Evolutionary conservation across 2,888 invertebrate genomes (phyloP), one percentile per base, ranked within the genome.

Genomic region (Scelioninae gen. 2): DNA sequence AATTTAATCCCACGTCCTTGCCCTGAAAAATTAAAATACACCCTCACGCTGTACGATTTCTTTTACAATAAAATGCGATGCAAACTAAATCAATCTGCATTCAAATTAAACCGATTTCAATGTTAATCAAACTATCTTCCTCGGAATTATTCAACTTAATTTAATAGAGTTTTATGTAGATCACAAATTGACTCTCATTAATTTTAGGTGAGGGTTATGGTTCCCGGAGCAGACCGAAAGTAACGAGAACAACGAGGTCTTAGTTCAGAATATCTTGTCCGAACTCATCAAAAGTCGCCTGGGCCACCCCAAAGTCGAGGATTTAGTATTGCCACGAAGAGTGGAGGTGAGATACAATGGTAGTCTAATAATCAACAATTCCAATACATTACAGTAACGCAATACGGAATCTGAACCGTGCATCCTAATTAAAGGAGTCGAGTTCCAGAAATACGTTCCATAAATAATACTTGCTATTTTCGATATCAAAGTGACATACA

Each of bases 191-290:
- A 68, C 57, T 64, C 53, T 71, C 84, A 63, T 71, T 67, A 67
- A 67, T 74, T 71, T 45, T 80, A 89, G 89, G 89, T 89, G n/a
- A 86, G 89, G 67, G 88, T 89, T 48, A 90, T 90, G 88, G 90
- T 90, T 4, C 90, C 90, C 0, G 90, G 90, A 1, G 90, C 89
- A 0, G 90, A 90, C 75, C 85, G 90, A 37, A 89, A 89, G 78
- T 84, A 89, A 11, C 87, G 88, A 5, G 90, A 89, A 76, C 89
- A 89, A 73, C 88, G 89, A 77, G 87, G 88, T 4, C 80, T 88
- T 31, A 88, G 89, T 73, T 88, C 86, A 37, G 89, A 89, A 77
- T 89, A 88, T 78, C 83, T 89, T 45, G 87, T 89, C 46, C 79
- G 85, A 67, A 79, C 84, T 3, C 85, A 85, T 77, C 85, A 85